Evolutionary conservation across 2,888 invertebrate species (phyloP), one percentile per base, ranked within the genome.

Genomic region (Congeria kusceri): DNA sequence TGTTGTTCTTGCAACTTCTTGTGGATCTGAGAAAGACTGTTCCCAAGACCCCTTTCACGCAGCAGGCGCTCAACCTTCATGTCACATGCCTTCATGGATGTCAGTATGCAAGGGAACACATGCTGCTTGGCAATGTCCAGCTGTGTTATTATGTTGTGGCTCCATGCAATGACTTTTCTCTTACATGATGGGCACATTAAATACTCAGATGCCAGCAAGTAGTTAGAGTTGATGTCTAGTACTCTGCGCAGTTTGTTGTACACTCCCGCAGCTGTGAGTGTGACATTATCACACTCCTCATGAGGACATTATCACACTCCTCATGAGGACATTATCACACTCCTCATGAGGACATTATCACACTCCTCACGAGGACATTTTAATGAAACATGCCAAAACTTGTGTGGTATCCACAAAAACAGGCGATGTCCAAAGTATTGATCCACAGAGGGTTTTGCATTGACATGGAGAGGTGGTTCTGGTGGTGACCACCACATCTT

Each of bases 101-200:
- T 86, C 3, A 83, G 77, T 15, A 84, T 63, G 56, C 71, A 68
- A 1, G 86, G 85, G 63, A 87, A 86, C 59, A 44, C 58, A 18
- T 59, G 4, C 18, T 66, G 66, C 18, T 72, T 72, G 20, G 67
- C 80, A 56, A 65, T 28, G 44, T 86, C 86, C 32, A 87, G 66
- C 66, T 85, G 84, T 1, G 53, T 23, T 11, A 83, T 20, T 27
- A 86, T 71, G 29, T 56, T 66, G 5, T 68, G 56, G 27, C 64
- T 64, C 86, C 85, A 84, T 13, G 58, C 44, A 18, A 80, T 70
- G 57, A 77, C 69, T 65, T 77, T 85, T 47, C 53, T 67, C 3
- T 69, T 63, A 53, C 83, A 86, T 13, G 18, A 61, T 1, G 65
- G 25, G n/a, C n/a, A n/a, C n/a, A n/a, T n/a, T n/a, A n/a, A n/a